These are phyloP conservation scores for Heliangelus exortis DNA, from an alignment of 2,797 vertebrate genomes.

Conservation along the genomic window DNA sequence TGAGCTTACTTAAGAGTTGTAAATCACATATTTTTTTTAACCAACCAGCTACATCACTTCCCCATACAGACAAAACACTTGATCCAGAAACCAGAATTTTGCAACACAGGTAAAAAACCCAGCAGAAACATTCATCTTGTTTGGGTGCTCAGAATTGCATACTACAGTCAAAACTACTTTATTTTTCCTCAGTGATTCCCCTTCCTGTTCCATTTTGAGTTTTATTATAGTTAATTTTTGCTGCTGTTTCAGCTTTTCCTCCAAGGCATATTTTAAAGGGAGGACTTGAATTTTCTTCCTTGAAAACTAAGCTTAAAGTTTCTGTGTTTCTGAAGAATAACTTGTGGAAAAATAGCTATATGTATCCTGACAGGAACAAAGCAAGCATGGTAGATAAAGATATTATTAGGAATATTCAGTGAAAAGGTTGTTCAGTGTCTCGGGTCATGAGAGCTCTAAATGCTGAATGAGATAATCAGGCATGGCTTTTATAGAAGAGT, in stretches of 20 bases:
- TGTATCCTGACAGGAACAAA: neutral
- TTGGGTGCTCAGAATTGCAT: neutral
- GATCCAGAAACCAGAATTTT: neutral
- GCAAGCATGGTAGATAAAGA: neutral
- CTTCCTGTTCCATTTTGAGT: neutral
- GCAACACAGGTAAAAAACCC: no score
- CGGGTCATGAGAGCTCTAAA: neutral
- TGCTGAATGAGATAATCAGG: neutral
- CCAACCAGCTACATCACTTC: neutral
- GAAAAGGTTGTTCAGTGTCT: neutral
- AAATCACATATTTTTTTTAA: neutral
- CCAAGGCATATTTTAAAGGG: accelerated
- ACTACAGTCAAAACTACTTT: neutral
- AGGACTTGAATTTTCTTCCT: neutral
- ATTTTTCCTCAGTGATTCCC: neutral
- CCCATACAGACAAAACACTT: neutral
- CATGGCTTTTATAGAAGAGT: neutral
- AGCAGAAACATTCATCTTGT: neutral
- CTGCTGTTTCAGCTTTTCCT: neutral
- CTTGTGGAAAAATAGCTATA: accelerated
- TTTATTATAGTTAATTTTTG: neutral
- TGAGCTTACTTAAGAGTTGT: neutral
- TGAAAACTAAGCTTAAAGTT: neutral
- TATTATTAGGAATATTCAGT: neutral
- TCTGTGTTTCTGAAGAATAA: neutral